phyloP scores from a whole-genome alignment of 2,797 vertebrate species.

The Enteromius trimaculatus region DNA sequence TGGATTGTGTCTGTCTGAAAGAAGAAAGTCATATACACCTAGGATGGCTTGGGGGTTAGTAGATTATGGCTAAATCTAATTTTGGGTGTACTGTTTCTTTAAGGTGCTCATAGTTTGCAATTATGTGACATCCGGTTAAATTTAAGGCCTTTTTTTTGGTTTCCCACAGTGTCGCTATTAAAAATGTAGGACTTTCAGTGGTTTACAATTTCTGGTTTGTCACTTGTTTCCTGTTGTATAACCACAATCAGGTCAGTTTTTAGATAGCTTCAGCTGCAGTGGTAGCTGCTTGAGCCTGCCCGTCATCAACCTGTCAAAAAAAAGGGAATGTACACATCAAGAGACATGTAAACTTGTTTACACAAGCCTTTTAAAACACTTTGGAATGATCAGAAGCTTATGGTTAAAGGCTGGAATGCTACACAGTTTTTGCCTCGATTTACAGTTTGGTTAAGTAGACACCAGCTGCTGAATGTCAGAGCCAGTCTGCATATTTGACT shows the following conservation, averaged over 20 bases:
- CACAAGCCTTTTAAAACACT: not conserved
- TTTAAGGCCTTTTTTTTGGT: not conserved
- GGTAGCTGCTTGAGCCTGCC: not conserved
- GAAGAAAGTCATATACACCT: no score
- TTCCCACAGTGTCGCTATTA: not conserved
- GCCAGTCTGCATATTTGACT: no score
- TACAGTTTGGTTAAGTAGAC: not conserved
- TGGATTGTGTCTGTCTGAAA: no score
- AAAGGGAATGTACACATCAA: not conserved
- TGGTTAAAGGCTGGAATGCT: not conserved
- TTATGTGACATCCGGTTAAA: not conserved
- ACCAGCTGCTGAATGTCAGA: no score
- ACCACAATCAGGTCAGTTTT: constrained; percentile 12
- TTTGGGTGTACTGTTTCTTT: no score
- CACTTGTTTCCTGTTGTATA: constrained; percentile 11
- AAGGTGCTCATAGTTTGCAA: not conserved
- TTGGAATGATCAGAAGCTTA: not conserved
- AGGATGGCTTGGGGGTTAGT: no score
- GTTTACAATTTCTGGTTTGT: not conserved
- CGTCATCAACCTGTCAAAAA: not conserved
- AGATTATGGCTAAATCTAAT: no score
- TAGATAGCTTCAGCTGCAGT: not conserved
- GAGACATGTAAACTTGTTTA: not conserved
- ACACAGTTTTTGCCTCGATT: not conserved
- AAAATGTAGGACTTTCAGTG: not conserved